phyloP scores from a whole-genome alignment of 2,797 vertebrate species.

The Carapus acus region DNA sequence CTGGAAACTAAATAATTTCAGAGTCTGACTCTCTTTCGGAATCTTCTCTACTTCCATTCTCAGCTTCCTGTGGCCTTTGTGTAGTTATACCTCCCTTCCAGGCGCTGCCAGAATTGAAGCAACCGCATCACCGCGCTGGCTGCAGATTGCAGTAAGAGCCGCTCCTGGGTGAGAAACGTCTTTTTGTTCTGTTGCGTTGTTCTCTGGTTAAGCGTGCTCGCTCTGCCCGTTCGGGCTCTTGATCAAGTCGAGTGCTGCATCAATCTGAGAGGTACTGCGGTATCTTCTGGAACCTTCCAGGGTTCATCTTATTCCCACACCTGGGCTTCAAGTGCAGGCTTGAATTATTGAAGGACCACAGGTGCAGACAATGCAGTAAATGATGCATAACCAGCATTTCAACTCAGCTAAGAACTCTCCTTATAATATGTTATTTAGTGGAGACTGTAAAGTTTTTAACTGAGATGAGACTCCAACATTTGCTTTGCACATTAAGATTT shows the following conservation, averaged over 20 bases:
- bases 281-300: slow-evolving; percentile 53
- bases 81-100: slow-evolving; percentile 5
- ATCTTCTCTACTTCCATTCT: neutral
- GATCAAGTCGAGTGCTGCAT: slow-evolving; percentile 56
- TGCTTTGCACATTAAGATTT: too few species aligned
- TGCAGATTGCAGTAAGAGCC: slow-evolving; percentile 24
- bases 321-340: slow-evolving; percentile 46
- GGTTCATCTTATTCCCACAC: slow-evolving; percentile 50
- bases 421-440: too few species aligned
- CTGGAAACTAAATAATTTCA: too few species aligned
- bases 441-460: too few species aligned
- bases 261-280: slow-evolving; percentile 45
- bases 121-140: slow-evolving; percentile 19
- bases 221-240: slow-evolving; percentile 47
- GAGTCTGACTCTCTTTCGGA: neutral
- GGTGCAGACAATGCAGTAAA: slow-evolving; percentile 51
- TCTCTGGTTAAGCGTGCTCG: slow-evolving; percentile 39
- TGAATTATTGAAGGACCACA: slow-evolving; percentile 66
- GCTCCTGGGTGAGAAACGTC: slow-evolving; percentile 35
- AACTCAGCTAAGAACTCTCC: slow-evolving; percentile 14
- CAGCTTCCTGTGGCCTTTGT: slow-evolving; percentile 19
- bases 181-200: slow-evolving; percentile 43
- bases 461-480: too few species aligned
- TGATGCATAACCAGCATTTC: slow-evolving; percentile 51
- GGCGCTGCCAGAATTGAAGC: slow-evolving; percentile 7